Evolutionary conservation across 2,797 vertebrate species (phyloP), one percentile per base, ranked within the genome.

Genomic region (Myotis pilosus): DNA sequence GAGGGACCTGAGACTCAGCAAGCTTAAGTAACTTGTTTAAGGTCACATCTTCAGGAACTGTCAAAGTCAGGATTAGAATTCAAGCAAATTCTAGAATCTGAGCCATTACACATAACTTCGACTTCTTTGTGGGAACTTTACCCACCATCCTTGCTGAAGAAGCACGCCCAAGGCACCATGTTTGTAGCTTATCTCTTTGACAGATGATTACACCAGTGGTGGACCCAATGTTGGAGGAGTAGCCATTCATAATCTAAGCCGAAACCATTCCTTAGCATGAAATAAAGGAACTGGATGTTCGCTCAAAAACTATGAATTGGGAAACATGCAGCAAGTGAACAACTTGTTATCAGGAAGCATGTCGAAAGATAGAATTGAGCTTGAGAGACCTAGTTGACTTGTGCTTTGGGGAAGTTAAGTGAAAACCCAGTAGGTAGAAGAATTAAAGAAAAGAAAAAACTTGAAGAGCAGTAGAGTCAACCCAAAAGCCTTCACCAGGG

Each of bases 81-180:
- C 28, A 33, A 75, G 79, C 62, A 16, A 55, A 74, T 23, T 78
- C 47, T 57, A 87, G 74, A 69, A 47, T 28, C 57, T 0, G 2
- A 82, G n/a, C 22, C 6, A 8, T 85, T 49, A 28, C 6, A 36
- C 7, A 41, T 10, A 1, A 36, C 12, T 10, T 0, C 10, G 1
- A 30, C 23, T 5, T 49, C 51, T 75, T 33, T 17, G 19, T n/a
- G 41, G 47, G 38, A 87, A 84, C 30, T 15, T 71, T 11, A 57
- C 6, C 81, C 12, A 28, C 12, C 0, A 1, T 7, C 16, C 53
- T 41, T 25, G 66, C 36, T 36, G 30, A 62, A 17, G 5, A 22
- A 19, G 4, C 17, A 7, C 0, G 0, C 6, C 25, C 47, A 3
- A 41, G 78, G 82, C 5, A 0, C 33, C 41, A 19, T 0, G 9